Conservation (phyloP, 2,888 invertebrate species). For the Heteromyza rotundicornis region DNA sequence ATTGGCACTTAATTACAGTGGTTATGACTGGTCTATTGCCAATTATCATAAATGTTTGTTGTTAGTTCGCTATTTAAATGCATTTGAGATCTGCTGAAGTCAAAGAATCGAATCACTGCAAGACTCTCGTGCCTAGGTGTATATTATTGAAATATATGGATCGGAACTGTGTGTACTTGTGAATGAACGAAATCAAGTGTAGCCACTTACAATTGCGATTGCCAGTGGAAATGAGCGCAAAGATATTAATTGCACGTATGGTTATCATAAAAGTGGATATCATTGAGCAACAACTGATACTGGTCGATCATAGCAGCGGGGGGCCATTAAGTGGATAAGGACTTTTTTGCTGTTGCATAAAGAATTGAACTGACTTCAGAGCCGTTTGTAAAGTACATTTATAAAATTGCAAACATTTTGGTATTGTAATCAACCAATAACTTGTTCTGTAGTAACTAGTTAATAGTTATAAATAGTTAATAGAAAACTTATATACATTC, state of each 20-base stretch:
- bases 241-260: neutral
- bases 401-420: too few relatives aligned
- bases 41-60: slow-evolving; percentile 51
- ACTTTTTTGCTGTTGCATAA: neutral
- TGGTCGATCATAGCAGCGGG: neutral
- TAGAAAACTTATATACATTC: too few relatives aligned
- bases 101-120: neutral
- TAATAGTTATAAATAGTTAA: too few relatives aligned
- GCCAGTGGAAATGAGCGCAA: neutral
- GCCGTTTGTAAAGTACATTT: too few relatives aligned
- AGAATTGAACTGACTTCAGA: too few relatives aligned
- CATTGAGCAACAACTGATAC: neutral
- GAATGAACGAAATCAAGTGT: neutral
- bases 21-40: slow-evolving; percentile 56
- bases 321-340: neutral
- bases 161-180: too few relatives aligned
- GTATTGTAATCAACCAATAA: too few relatives aligned
- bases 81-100: slow-evolving; percentile 26
- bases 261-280: neutral
- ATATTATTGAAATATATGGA: too few relatives aligned
- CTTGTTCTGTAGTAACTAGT: too few relatives aligned
- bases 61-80: slow-evolving; percentile 18
- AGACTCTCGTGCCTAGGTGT: too few relatives aligned
- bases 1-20: slow-evolving; percentile 58
- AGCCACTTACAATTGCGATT: neutral